Conservation (phyloP, 2,113 vertebrate species). For the Ia io region DNA sequence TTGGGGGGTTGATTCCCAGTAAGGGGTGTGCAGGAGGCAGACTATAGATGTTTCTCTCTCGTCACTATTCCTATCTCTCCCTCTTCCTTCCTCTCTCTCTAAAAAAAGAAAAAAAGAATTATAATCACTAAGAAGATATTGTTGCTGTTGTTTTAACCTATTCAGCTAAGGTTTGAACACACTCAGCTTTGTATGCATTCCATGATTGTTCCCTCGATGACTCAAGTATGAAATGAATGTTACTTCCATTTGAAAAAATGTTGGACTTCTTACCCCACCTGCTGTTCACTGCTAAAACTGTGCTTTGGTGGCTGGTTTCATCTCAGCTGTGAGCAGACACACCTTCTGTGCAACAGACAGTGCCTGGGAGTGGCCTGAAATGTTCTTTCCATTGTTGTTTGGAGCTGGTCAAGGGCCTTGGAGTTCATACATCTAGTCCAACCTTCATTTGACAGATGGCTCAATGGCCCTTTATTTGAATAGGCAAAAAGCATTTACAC, state of each 20-base stretch:
- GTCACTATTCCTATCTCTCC: no score
- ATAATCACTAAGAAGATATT: rapidly evolving
- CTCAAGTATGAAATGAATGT: neutral
- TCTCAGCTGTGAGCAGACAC: neutral
- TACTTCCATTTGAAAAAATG: neutral
- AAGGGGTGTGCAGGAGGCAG: no score
- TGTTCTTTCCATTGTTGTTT: neutral
- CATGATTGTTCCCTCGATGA: rapidly evolving
- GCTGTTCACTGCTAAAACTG: neutral
- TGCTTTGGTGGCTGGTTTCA: neutral
- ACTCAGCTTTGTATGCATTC: neutral
- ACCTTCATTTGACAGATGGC: neutral
- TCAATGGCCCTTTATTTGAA: neutral
- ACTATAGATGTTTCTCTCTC: no score
- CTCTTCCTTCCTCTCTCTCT: no score
- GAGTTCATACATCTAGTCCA: neutral
- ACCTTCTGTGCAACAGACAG: neutral
- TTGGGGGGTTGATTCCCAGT: no score
- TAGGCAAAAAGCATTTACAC: neutral
- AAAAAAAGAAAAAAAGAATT: neutral
- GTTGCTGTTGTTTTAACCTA: neutral
- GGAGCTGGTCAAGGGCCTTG: neutral
- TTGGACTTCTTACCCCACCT: conserved; percentile 54
- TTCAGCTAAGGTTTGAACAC: neutral
- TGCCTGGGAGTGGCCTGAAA: neutral